A percentile compares a stretch with the other conserved stretches of the same genome.
phyloP scores from a whole-genome alignment of 64 coral and sea anemone genomes.

The Actinia equina region DNA sequence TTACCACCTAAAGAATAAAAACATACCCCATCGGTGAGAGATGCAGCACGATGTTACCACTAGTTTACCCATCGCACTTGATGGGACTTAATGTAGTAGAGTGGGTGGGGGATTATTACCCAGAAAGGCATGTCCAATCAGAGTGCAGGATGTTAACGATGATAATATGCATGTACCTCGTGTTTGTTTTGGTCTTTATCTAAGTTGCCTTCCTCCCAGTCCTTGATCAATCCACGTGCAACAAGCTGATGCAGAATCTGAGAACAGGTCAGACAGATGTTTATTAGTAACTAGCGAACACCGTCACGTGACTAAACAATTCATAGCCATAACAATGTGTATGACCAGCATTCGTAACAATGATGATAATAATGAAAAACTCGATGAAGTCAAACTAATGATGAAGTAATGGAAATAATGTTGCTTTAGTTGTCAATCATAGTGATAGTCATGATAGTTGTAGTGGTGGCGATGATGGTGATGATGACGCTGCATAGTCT shows the following conservation, averaged over 20 bases:
- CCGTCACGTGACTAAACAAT: neutral
- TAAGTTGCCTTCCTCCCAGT: conserved; percentile 94
- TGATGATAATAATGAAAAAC: neutral
- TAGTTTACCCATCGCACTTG: no score
- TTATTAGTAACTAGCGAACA: neutral
- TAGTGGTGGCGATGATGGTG: neutral
- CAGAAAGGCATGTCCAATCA: no score
- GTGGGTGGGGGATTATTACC: no score
- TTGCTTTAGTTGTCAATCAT: neutral
- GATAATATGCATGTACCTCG: conserved; percentile 44
- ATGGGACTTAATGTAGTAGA: no score
- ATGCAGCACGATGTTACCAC: neutral
- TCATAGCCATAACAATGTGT: no score
- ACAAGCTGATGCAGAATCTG: conserved; percentile 89
- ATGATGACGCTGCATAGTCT: neutral
- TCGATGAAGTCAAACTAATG: neutral
- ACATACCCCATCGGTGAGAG: neutral
- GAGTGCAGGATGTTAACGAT: no score
- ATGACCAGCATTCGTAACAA: neutral
- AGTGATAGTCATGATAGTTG: neutral
- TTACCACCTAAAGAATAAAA: conserved; percentile 43
- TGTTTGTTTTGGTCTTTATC: conserved; percentile 67
- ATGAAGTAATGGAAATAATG: neutral
- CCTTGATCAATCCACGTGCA: conserved; percentile 86
- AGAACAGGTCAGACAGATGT: neutral